Conservation (phyloP, 2,797 vertebrate species). For the Xenentodon cancila region DNA sequence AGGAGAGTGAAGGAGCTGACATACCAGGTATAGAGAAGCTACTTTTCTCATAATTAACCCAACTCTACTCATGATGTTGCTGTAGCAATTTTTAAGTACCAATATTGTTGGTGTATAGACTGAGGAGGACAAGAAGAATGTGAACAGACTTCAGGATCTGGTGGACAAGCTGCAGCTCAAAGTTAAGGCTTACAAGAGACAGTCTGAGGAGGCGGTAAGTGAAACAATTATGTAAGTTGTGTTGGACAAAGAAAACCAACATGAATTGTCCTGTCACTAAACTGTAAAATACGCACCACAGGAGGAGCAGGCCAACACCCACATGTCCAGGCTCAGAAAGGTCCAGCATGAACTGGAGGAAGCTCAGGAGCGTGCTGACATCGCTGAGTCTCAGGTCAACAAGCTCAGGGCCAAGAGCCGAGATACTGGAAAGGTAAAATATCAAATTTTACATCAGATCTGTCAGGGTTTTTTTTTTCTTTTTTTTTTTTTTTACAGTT, state of each 20-base stretch:
- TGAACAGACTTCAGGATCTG: slow-evolving; percentile 87
- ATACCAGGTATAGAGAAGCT: slow-evolving; percentile 79
- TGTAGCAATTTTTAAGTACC: no score
- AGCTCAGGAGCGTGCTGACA: slow-evolving; percentile 89
- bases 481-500: no score
- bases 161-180: slow-evolving; percentile 91
- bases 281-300: slow-evolving; percentile 5
- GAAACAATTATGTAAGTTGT: not conserved
- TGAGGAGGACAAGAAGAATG: slow-evolving; percentile 92
- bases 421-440: slow-evolving; percentile 55
- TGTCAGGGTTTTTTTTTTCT: no score
- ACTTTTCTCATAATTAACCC: no score
- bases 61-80: no score
- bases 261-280: not conserved
- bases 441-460: no score
- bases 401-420: slow-evolving; percentile 89
- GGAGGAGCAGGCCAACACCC: slow-evolving; percentile 82
- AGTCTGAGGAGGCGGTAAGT: slow-evolving; percentile 61
- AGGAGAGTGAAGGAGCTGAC: slow-evolving; percentile 86
- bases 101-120: slow-evolving; percentile 54
- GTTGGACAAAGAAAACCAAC: not conserved
- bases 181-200: slow-evolving; percentile 90
- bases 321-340: slow-evolving; percentile 86
- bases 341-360: slow-evolving; percentile 89
- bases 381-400: slow-evolving; percentile 91